phyloP scores from a whole-genome alignment of 2,113 vertebrate species.

The Hippopotamus amphibius region DNA sequence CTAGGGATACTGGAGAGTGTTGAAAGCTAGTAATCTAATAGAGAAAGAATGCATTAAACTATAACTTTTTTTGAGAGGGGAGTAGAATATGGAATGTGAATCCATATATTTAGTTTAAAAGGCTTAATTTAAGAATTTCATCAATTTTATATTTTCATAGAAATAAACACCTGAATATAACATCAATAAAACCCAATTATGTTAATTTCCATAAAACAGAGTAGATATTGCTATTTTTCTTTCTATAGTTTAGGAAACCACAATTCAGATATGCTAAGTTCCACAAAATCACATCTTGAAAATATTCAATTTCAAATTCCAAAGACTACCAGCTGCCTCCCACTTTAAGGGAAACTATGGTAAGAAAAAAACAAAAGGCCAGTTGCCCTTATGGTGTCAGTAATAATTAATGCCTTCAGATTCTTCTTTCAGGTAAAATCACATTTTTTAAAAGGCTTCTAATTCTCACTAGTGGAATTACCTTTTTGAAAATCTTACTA shows the following conservation, averaged over 20 bases:
- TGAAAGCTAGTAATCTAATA: neutral
- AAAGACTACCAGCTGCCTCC: neutral
- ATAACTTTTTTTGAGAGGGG: neutral
- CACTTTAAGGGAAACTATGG: neutral
- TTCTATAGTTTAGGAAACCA: neutral
- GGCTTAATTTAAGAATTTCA: neutral
- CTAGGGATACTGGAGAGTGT: neutral
- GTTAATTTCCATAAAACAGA: neutral
- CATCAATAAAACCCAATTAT: neutral
- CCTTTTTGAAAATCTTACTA: slow-evolving; percentile 38
- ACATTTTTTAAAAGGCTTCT: neutral
- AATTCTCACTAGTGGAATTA: neutral
- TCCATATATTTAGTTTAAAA: neutral
- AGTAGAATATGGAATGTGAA: neutral
- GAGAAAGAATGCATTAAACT: neutral
- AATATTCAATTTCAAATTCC: neutral
- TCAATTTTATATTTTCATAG: slow-evolving; percentile 6
- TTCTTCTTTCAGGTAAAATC: neutral
- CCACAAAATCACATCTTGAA: neutral
- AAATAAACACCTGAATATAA: neutral
- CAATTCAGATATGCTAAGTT: neutral
- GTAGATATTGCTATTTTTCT: neutral
- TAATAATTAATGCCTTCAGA: neutral
- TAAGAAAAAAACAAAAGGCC: neutral
- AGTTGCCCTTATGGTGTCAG: neutral